Percentiles rank a stretch among this genome's conserved stretches.
Conservation (phyloP, 2,113 vertebrate species). For the Phaethon lepturus region DNA sequence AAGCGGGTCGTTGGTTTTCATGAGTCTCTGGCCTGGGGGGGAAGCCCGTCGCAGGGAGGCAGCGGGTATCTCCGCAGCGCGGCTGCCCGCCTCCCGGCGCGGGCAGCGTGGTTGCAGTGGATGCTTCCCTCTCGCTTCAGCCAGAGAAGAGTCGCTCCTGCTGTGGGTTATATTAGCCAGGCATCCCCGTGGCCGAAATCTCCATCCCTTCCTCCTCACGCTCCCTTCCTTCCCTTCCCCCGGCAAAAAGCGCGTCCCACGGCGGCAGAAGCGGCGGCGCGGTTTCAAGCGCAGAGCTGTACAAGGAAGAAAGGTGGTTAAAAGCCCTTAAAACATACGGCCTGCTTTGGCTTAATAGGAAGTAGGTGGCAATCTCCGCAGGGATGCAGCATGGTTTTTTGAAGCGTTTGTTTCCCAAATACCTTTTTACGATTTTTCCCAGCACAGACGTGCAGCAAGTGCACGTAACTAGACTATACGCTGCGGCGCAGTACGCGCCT, state of each 20-base stretch:
- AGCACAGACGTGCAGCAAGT: neutral
- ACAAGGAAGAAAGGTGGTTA: constrained; percentile 39
- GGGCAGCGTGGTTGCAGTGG: neutral
- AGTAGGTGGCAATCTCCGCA: constrained; percentile 6
- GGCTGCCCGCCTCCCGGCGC: rapidly evolving
- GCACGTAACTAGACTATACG: neutral
- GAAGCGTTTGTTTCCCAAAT: constrained; percentile 48
- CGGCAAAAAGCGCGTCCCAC: neutral
- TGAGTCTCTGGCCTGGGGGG: neutral
- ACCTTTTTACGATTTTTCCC: constrained; percentile 19
- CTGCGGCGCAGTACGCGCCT: neutral
- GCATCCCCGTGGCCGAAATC: neutral
- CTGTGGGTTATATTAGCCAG: neutral
- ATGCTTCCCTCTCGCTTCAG: neutral
- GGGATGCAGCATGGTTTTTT: constrained; percentile 2
- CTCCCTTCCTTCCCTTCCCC: neutral
- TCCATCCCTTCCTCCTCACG: neutral
- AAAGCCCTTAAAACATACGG: constrained; percentile 35
- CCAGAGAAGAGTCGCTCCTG: neutral
- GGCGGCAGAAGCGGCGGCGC: neutral
- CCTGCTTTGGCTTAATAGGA: constrained; percentile 34
- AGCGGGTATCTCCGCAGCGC: no score
- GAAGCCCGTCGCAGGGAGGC: neutral
- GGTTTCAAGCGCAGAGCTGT: neutral
- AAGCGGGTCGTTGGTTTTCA: neutral